phyloP scores from a whole-genome alignment of 2,888 invertebrate species.

The Parochlus steinenii region DNA sequence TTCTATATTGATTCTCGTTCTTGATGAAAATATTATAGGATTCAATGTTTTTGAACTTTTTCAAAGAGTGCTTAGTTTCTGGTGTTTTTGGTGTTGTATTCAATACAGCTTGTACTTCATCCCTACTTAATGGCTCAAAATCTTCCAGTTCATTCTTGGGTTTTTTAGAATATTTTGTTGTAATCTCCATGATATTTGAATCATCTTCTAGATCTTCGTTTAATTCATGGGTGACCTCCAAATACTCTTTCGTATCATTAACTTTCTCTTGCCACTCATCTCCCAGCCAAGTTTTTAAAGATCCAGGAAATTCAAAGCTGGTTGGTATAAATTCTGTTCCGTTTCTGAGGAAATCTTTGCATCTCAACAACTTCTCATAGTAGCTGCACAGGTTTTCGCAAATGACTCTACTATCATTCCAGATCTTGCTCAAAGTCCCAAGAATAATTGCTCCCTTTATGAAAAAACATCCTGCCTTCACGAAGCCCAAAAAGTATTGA shows the following conservation, averaged over 20 bases:
- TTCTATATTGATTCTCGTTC: no score
- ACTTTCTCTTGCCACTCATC: neutral
- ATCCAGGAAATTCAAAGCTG: neutral
- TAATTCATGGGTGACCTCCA: neutral
- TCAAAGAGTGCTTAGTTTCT: neutral
- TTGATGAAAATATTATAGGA: no score
- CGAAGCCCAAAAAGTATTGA: slow-evolving; percentile 4
- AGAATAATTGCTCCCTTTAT: slow-evolving; percentile 5
- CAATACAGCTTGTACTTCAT: neutral
- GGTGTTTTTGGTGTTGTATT: neutral
- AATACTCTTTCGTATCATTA: neutral
- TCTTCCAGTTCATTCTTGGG: neutral
- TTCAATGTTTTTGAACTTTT: slow-evolving; percentile 4
- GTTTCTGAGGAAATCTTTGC: neutral
- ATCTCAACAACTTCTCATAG: neutral
- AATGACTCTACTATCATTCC: slow-evolving; percentile 2
- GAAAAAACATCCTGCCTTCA: slow-evolving; percentile 6
- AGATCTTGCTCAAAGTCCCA: neutral
- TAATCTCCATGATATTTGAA: neutral
- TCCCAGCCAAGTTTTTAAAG: slow-evolving; percentile 3
- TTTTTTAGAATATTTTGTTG: neutral
- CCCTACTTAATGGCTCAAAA: neutral
- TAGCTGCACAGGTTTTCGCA: neutral
- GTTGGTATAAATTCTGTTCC: neutral
- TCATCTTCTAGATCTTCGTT: neutral